Evolutionary conservation across 2,113 vertebrate species (phyloP).

Genomic region (Corvus moneduloides): DNA sequence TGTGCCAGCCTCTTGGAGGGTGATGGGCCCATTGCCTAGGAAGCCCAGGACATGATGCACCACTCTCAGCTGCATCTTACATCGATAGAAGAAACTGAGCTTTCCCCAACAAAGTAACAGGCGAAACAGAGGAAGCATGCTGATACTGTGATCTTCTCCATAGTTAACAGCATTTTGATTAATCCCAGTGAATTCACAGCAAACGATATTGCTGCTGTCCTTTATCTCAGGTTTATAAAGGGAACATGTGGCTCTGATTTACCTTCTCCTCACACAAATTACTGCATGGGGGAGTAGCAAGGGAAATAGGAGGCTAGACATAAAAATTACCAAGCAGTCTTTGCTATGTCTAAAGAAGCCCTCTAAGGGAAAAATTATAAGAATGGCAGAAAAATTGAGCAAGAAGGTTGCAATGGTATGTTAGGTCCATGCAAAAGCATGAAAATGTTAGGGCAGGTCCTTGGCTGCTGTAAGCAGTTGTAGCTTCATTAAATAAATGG

Average conservation of each 20-base stretch:
- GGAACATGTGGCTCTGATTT: conserved; percentile 69
- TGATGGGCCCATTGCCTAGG: neutral
- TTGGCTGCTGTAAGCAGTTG: conserved; percentile 25
- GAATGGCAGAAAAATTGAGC: conserved; percentile 53
- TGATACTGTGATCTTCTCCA: neutral
- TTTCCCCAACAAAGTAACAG: neutral
- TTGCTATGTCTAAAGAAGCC: conserved; percentile 65
- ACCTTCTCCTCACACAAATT: conserved; percentile 54
- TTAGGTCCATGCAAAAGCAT: conserved; percentile 25
- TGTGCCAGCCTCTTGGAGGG: neutral
- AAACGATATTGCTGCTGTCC: neutral
- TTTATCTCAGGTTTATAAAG: conserved; percentile 29
- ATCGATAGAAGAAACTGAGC: neutral
- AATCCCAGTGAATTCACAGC: neutral
- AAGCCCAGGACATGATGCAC: neutral
- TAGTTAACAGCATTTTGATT: neutral
- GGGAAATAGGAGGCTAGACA: conserved; percentile 65
- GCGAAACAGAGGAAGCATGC: neutral
- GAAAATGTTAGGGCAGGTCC: conserved; percentile 21
- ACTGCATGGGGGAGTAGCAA: conserved; percentile 49
- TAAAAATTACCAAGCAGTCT: conserved; percentile 57
- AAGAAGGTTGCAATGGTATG: conserved; percentile 4
- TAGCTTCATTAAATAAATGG: conserved; percentile 47
- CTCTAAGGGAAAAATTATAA: conserved; percentile 61
- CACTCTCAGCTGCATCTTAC: neutral